These are phyloP conservation scores for Agrotis puta DNA, from an alignment of 2,888 invertebrate genomes.

Conservation along the genomic window DNA sequence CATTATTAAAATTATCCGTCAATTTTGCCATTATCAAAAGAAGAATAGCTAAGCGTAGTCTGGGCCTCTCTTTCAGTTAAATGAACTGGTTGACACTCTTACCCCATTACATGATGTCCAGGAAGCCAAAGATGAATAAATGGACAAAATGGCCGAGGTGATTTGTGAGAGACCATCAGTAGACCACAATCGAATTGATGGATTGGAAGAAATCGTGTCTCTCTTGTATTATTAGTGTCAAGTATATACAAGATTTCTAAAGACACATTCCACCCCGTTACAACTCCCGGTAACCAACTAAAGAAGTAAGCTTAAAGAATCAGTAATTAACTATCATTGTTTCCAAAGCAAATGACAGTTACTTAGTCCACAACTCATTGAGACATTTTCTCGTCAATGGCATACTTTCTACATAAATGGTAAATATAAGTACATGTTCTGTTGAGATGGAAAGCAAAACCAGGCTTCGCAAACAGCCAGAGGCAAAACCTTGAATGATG, in stretches of 20 bases:
- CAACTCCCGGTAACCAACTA: not conserved
- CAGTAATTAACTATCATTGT: constrained; percentile 43
- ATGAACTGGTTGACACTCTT: not conserved
- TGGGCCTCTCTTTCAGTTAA: not conserved
- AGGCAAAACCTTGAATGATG: constrained; percentile 39
- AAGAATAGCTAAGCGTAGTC: not conserved
- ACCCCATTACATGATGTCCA: no score
- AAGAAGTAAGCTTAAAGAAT: constrained; percentile 4
- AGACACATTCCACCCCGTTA: constrained; percentile 12
- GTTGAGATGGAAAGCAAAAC: constrained; percentile 67
- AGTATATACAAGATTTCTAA: not conserved
- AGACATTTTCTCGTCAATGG: constrained; percentile 49
- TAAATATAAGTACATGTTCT: constrained; percentile 53
- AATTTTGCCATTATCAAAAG: no score
- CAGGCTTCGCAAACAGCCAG: constrained; percentile 34
- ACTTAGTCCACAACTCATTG: constrained; percentile 22
- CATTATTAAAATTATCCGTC: no score
- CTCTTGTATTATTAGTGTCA: no score
- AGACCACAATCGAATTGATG: not conserved
- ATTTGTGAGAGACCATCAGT: not conserved
- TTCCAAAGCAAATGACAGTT: constrained; percentile 25
- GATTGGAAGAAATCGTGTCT: not conserved
- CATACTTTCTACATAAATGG: constrained; percentile 71
- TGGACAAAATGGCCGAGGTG: not conserved
- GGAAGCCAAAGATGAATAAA: no score